phyloP scores from a whole-genome alignment of 2,888 invertebrate genomes.

The Lepidocyrtinus sp. region DNA sequence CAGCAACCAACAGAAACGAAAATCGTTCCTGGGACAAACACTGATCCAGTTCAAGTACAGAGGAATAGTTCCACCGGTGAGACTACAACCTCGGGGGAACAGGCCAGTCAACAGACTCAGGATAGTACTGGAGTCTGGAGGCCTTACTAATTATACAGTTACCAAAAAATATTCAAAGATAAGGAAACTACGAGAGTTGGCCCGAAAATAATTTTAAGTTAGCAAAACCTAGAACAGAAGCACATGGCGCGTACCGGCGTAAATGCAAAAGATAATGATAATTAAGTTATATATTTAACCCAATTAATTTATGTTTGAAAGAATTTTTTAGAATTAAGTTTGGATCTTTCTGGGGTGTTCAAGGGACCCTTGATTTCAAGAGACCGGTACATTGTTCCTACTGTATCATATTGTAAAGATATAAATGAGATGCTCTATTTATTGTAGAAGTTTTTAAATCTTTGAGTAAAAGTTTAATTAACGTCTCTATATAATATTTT shows the following conservation, averaged over 20 bases:
- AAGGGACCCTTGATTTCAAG: constrained; percentile 26
- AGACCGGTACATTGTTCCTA: constrained; percentile 61
- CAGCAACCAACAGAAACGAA: constrained; percentile 24
- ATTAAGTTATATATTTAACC: neutral
- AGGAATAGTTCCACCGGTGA: constrained; percentile 24
- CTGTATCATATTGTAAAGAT: constrained; percentile 46
- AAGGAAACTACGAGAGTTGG: no score
- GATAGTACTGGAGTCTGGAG: constrained; percentile 68
- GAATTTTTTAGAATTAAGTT: neutral
- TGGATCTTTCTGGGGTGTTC: neutral
- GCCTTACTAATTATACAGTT: constrained; percentile 61
- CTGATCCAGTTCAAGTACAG: constrained; percentile 11
- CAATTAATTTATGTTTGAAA: neutral
- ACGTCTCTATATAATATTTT: no score
- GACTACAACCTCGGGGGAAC: constrained; percentile 21
- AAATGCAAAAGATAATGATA: no score
- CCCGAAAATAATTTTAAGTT: no score
- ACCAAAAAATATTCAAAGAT: no score
- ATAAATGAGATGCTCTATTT: no score
- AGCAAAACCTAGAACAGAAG: no score
- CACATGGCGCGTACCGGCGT: no score
- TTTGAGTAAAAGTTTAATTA: no score
- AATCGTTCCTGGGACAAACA: neutral
- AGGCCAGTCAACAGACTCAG: constrained; percentile 37
- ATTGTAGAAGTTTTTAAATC: no score